Base-by-base conservation (phyloP, 1,140 invertebrate species). In the Ceratoteleas bidentatus region DNA sequence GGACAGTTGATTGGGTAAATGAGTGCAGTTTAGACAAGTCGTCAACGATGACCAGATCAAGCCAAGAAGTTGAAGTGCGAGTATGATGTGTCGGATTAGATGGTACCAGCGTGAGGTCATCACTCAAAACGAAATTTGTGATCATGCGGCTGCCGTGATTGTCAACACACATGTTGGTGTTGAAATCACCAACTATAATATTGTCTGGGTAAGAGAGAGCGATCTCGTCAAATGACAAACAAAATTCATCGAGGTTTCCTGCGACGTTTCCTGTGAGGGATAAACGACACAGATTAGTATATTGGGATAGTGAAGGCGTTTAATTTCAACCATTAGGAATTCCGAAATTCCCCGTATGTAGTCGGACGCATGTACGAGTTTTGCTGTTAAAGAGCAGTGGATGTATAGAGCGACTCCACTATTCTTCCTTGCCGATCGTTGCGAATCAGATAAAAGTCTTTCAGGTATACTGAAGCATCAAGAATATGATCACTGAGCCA, bases 121-220 rank as follows among this genome's bases (percentile, higher is more conserved):
- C 11, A 0, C 2, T 4, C 2, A 6, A 7, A 5, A 36, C 13
- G 32, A 54, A 54, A n/a, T 34, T 8, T 11, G 11, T 34, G n/a
- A 36, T 11, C n/a, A 54, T 10, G n/a, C 14, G 10, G 33, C 32
- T 4, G 11, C 36, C 52, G n/a, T 34, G 38, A 43, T 58, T 58
- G 7, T 15, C 13, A 10, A 10, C 8, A 16, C 10, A 10, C 36
- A 43, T 24, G 14, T 54, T 9, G 34, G 56, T 2, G 24, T 40
- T 40, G 24, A 58, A 61, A 61, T 47, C 43, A 13, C 32, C 52
- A n/a, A 61, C 16, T 33, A 47, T 45, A 9, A 61, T 54, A 6
- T 47, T 3, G 38, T 36, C n/a, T 2, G 6, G 7, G 15, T 56
- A 56, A 5, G 4, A 13, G 15, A 36, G 53, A 6, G 13, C 3